Base-by-base conservation (phyloP, 2,888 invertebrate species). In the Tillus elongatus region DNA sequence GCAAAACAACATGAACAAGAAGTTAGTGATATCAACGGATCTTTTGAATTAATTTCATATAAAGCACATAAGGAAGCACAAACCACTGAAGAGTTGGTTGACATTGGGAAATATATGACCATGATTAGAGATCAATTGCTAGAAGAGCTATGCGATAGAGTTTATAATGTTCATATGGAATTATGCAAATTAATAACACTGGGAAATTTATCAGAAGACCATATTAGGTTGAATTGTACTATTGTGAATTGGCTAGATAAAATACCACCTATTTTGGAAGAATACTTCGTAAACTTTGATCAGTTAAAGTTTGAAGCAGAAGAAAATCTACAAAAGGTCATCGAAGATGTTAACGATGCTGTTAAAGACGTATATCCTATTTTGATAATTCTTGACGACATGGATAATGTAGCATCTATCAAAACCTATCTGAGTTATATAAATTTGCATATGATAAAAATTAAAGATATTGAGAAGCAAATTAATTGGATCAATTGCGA, bases 401-500 rank as follows among this genome's bases (percentile, higher is more conserved):
- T 89, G 89, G 88, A 75, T 64, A 75, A 90, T 47, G 74, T 80
- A 3, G 70, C 75, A 35, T 77, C 81, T 51, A 81, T 88, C 45
- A 71, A 74, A 8, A 80, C 82, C 51, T 91, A 90, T 61, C 75
- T 82, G 33, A 75, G 11, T 11, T 9, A 11, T 29, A 4, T 6
- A 6, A 11, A 11, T 9, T 29, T 10, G 8, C 29, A 9, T 29
- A 29, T 83, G 40, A 78, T 80, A 50, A 76, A 82, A 44, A 68
- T 93, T 27, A 75, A 75, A 41, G 77, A 77, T 11, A 82, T 87
- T 52, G 79, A 84, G 52, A 77, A 79, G 46, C 72, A 82, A 47
- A 82, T 88, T 10, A 61, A 68, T 6, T 90, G 88, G 88, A 88
- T 93, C 35, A 92, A 93, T 64, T 77, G 81, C 51, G 91, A 93